Evolutionary conservation across 2,113 vertebrate genomes (phyloP).

Genomic region (Macroglossus sobrinus): DNA sequence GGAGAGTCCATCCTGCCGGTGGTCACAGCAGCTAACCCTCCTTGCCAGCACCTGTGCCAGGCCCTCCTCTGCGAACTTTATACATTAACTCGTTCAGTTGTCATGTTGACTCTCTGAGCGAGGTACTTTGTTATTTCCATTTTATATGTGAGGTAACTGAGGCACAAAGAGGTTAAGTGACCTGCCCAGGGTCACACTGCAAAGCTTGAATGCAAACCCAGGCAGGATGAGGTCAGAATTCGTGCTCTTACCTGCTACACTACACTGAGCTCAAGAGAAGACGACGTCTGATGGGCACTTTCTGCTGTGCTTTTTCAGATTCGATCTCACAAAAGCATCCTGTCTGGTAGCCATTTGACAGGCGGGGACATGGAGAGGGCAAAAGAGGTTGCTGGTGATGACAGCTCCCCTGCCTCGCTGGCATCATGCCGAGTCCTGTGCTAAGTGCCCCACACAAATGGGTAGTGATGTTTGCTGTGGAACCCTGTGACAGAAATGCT

Average conservation of each 20-base stretch:
- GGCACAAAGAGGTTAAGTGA: background rate
- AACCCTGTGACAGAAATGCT: background rate
- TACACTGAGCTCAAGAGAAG: background rate
- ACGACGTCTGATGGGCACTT: background rate
- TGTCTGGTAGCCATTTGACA: background rate
- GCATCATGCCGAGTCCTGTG: background rate
- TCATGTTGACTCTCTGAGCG: background rate
- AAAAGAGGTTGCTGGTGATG: background rate
- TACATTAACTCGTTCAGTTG: background rate
- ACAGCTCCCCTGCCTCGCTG: accelerated
- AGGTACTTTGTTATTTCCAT: background rate
- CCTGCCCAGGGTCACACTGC: background rate
- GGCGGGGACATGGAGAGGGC: background rate
- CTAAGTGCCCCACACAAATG: accelerated
- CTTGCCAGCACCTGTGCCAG: background rate
- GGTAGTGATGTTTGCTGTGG: background rate
- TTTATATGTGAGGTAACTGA: background rate
- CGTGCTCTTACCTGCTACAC: background rate
- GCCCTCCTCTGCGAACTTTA: background rate
- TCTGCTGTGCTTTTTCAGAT: background rate
- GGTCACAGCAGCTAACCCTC: background rate
- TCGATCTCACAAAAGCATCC: background rate
- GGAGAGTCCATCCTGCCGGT: background rate
- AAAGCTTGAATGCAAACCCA: background rate
- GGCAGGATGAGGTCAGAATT: background rate